Evolutionary conservation across 2,888 invertebrate genomes (phyloP).

Genomic region (Miltochrista miniata): DNA sequence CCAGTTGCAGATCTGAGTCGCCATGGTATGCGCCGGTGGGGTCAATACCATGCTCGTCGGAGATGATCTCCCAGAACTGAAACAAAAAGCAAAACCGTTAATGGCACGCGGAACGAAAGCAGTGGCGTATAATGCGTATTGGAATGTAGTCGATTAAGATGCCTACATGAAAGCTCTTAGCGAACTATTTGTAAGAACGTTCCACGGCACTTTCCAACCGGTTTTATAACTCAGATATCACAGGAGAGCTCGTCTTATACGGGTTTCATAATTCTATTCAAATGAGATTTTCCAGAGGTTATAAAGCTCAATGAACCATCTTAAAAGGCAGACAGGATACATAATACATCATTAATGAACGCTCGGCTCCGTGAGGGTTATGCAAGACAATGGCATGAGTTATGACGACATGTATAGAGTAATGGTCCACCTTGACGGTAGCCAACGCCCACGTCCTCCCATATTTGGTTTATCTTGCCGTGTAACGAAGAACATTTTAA

Average conservation of each 20-base stretch:
- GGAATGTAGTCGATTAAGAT: slow-evolving; percentile 63
- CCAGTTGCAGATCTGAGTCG: slow-evolving; percentile 95
- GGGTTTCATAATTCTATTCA: slow-evolving; percentile 41
- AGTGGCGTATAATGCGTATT: slow-evolving; percentile 28
- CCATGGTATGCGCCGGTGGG: slow-evolving; percentile 95
- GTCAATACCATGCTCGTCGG: slow-evolving; percentile 97
- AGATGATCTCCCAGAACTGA: slow-evolving; percentile 96
- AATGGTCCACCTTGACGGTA: slow-evolving; percentile 57
- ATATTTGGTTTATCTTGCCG: slow-evolving; percentile 68
- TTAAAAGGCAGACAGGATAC: slow-evolving; percentile 67
- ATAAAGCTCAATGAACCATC: slow-evolving; percentile 69
- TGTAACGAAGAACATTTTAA: slow-evolving; percentile 71
- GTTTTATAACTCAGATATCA: slow-evolving; percentile 48
- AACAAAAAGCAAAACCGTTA: slow-evolving; percentile 86
- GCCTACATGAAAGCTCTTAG: slow-evolving; percentile 61
- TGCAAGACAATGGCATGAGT: slow-evolving; percentile 70
- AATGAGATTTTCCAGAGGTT: slow-evolving; percentile 39
- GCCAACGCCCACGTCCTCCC: slow-evolving; percentile 69
- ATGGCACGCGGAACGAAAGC: slow-evolving; percentile 78
- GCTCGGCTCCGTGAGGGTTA: slow-evolving; percentile 56
- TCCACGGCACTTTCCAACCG: slow-evolving; percentile 68
- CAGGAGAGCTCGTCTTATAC: slow-evolving; percentile 42
- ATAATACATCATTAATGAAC: slow-evolving; percentile 64
- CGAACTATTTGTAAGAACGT: slow-evolving; percentile 51
- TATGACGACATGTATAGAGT: slow-evolving; percentile 52